These are phyloP conservation scores for Sebastes diploproa DNA, from an alignment of 2,797 vertebrate species.

Conservation along the genomic window DNA sequence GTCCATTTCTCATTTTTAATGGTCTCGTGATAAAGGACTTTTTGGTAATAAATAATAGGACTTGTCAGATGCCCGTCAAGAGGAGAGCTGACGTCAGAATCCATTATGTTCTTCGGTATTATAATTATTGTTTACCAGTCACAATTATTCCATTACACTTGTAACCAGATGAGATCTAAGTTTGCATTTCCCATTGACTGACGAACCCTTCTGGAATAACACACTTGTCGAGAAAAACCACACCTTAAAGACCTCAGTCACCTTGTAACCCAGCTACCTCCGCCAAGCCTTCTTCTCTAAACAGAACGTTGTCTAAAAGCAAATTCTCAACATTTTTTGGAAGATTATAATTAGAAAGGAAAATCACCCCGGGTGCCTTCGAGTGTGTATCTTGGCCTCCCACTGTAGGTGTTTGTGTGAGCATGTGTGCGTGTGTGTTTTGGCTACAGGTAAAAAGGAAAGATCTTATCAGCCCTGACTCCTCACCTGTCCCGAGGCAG, in stretches of 20 bases:
- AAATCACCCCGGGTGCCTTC: slow-evolving; percentile 77
- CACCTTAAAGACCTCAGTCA: slow-evolving; percentile 49
- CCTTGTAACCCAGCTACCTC: slow-evolving; percentile 41
- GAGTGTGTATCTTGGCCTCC: slow-evolving; percentile 49
- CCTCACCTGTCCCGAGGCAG: slow-evolving; percentile 89
- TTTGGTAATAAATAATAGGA: slow-evolving; percentile 44
- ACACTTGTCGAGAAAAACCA: slow-evolving; percentile 11
- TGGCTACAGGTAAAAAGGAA: slow-evolving; percentile 87
- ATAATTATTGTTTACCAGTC: slow-evolving; percentile 21
- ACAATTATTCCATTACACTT: neutral
- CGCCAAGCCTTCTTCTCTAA: slow-evolving; percentile 65
- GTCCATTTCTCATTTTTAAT: slow-evolving; percentile 62
- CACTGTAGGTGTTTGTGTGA: slow-evolving; percentile 52
- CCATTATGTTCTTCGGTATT: neutral
- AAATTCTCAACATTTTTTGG: slow-evolving; percentile 84
- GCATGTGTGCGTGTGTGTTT: slow-evolving; percentile 69
- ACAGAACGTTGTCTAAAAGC: slow-evolving; percentile 77
- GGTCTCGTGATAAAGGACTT: slow-evolving; percentile 43
- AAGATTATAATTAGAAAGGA: slow-evolving; percentile 88
- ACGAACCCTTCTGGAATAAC: slow-evolving; percentile 11
- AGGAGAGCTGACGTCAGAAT: slow-evolving; percentile 48
- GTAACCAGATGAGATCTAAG: slow-evolving; percentile 10
- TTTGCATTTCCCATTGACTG: slow-evolving; percentile 35
- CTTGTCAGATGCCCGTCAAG: slow-evolving; percentile 55
- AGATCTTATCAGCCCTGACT: slow-evolving; percentile 90